Evolutionary conservation across 53 echinoderm and acorn worm genomes (phyloP), one percentile per base, ranked within the genome.

Genomic region (Hippasteria phrygiana): DNA sequence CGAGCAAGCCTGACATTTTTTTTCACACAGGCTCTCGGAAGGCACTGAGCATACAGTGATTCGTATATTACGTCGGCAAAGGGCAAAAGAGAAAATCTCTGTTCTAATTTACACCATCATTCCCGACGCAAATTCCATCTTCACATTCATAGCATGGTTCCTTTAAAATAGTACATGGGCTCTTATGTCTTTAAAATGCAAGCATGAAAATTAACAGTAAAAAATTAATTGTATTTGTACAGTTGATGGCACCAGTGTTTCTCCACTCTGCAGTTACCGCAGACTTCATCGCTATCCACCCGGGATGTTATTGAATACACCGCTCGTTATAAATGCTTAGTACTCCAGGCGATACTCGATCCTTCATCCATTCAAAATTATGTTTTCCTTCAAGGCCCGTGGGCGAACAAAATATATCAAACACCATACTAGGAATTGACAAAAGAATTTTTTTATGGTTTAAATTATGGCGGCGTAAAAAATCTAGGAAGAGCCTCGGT

Each of bases 381-480:
- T 64, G 62, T 82, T 63, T 82, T 65, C 4, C 82, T 64, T 22
- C 22, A 66, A 63, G 42, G 1, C 32, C 82, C 66, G 82, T 82
- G 66, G 82, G 82, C 66, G 66, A 78, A n/a, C n/a, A n/a, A 65
- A 73, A 63, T 11, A 56, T 42, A 82, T 33, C 82, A 42, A 65
- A 82, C 78, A 56, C 20, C 29, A 29, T 45, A 48, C 64, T 46
- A 28, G 11, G 28, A 17, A 43, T 31, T 31, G 27, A 20, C n/a
- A 73, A 43, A 78, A 27, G 59, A 18, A 26, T 75, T 45, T 33
- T 31, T 75, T 26, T 74, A 76, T 27, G 24, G 37, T 20, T 33
- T 16, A 35, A 66, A 56, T 35, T 20, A 36, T 35, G 59, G 13
- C 17, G 66, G 40, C 16, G 32, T 45, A 55, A 79, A 79, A 31